Conservation (phyloP, 1,140 invertebrate species). For the Drosophila virilis region DNA sequence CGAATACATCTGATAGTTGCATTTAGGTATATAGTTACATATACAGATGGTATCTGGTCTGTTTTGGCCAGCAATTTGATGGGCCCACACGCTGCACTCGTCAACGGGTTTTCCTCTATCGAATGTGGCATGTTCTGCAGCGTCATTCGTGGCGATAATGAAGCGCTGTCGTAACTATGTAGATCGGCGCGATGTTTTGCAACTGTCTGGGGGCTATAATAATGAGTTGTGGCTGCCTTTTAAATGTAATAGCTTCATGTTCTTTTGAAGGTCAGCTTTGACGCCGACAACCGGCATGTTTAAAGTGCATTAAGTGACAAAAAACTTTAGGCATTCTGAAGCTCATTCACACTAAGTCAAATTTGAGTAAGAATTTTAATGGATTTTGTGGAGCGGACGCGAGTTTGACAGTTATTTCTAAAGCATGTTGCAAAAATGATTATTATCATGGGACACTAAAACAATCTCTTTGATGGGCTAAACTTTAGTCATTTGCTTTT, state of each 20-base stretch:
- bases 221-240: constrained; percentile 19
- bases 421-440: too few relatives aligned
- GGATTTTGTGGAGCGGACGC: too few relatives aligned
- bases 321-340: neutral
- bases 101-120: constrained; percentile 2
- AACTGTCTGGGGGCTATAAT: constrained; percentile 14
- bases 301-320: constrained; percentile 13
- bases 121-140: constrained; percentile 24
- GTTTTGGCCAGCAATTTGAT: constrained; percentile 22
- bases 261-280: constrained; percentile 33
- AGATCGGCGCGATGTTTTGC: constrained; percentile 37
- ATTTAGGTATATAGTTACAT: neutral
- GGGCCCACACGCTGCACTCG: neutral
- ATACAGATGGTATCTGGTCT: constrained; percentile 18
- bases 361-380: neutral
- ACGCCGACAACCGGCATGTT: neutral
- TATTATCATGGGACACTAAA: too few relatives aligned
- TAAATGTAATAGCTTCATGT: constrained; percentile 26
- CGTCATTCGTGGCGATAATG: constrained; percentile 34
- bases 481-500: too few relatives aligned
- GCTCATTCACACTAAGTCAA: neutral
- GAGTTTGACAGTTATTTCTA: neutral
- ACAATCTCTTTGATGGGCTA: too few relatives aligned
- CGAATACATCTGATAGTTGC: neutral
- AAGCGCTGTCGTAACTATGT: constrained; percentile 33